Evolutionary conservation across 2,888 invertebrate genomes (phyloP), one percentile per base, ranked within the genome.

Genomic region (Erebia ligea): DNA sequence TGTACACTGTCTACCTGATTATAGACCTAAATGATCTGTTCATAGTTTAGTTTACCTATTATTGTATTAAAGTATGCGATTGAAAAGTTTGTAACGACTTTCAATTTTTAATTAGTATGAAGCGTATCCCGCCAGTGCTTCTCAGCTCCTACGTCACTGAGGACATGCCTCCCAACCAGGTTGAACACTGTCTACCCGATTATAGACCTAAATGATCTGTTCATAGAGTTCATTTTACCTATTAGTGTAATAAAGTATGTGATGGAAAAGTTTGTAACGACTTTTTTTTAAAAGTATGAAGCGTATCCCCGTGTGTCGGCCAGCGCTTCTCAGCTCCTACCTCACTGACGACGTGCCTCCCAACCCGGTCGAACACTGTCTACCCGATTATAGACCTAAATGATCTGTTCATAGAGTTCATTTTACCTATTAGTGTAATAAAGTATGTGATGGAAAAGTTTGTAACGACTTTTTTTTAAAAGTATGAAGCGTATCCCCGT

Each of bases 271-370:
- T n/a, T n/a, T n/a, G n/a, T n/a, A n/a, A n/a, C n/a, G n/a, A n/a
- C n/a, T n/a, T n/a, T n/a, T n/a, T n/a, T n/a, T n/a, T n/a, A n/a
- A 1, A 17, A 48, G 13, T 13, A 50, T 50, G 0, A 89, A 91
- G 63, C 89, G 92, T 8, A 92, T 96, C 66, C 92, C 94, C 34
- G 34, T 34, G 34, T 34, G n/a, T n/a, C n/a, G n/a, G 11, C 95
- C 96, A 0, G 94, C 95, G 9, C 94, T 95, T 73, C 93, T 96
- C 3, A 95, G 95, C 74, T 91, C 95, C 1, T 95, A 93, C 78
- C 91, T 96, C 9, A 92, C 92, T 0, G 92, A 92, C 21, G 88
- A 89, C 1, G 75, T 80, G 0, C 80, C 83, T 0, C 92, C 92
- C 0, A 78, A 83, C n/a, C 87, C 89, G 0, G 71, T 72, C 0